Evolutionary conservation across 2,113 vertebrate genomes (phyloP).

Genomic region (Erinaceus europaeus): DNA sequence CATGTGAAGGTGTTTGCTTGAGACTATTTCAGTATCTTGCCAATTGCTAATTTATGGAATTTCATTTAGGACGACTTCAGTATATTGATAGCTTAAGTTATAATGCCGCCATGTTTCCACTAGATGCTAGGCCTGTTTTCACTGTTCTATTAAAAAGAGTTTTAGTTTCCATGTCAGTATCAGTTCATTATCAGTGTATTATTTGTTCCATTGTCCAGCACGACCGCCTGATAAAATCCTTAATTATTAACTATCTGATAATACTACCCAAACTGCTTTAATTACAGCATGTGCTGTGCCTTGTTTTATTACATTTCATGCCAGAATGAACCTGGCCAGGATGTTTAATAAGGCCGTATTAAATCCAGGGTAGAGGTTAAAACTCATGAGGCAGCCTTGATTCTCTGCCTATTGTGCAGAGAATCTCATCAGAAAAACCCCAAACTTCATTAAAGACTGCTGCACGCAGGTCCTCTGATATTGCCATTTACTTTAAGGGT

Average conservation of each 20-base stretch:
- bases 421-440: conserved; percentile 68
- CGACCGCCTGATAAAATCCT: conserved; percentile 75
- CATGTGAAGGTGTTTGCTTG: not conserved
- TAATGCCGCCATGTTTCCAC: not conserved
- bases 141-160: not conserved
- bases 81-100: not conserved
- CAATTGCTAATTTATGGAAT: not conserved
- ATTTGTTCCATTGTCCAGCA: conserved; percentile 76
- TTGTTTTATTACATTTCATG: conserved; percentile 75
- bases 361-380: conserved; percentile 74
- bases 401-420: conserved; percentile 46
- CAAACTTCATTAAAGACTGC: conserved; percentile 72
- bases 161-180: conserved; percentile 32
- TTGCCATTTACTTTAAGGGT: conserved; percentile 76
- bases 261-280: conserved; percentile 76
- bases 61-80: not conserved
- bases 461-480: conserved; percentile 51
- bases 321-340: conserved; percentile 63
- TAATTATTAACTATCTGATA: conserved; percentile 80
- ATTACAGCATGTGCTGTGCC: conserved; percentile 71
- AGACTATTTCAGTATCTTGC: not conserved
- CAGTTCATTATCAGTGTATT: conserved; percentile 73
- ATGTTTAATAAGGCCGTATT: conserved; percentile 69
- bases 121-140: not conserved
- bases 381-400: conserved; percentile 55